Percentiles rank a stretch among this genome's conserved stretches.
phyloP scores from a whole-genome alignment of 1,140 invertebrate species.

The Diploscapter pachys region DNA sequence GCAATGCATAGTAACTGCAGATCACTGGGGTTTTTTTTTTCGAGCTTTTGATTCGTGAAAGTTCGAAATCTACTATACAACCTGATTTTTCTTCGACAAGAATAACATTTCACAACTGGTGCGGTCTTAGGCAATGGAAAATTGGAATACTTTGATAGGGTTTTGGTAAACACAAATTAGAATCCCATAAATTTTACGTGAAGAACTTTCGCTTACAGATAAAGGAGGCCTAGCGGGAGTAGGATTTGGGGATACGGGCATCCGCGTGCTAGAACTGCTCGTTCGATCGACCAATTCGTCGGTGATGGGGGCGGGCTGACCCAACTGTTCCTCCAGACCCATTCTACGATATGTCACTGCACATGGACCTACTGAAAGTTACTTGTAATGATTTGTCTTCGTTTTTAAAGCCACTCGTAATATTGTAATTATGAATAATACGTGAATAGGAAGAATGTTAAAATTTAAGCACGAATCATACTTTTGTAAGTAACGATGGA shows the following conservation, averaged over 20 bases:
- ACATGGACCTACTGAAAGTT: constrained; percentile 31
- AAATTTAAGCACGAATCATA: too few species aligned
- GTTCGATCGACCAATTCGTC: constrained; percentile 19
- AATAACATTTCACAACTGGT: constrained; percentile 4
- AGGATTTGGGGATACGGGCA: background rate
- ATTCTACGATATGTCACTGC: constrained; percentile 32
- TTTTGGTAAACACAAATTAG: background rate
- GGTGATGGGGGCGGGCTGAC: constrained; percentile 14
- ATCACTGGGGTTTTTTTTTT: background rate
- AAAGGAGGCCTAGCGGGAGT: constrained; percentile 9
- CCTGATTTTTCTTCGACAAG: too few species aligned
- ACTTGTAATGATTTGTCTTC: too few species aligned
- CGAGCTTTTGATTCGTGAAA: too few species aligned
- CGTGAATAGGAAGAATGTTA: too few species aligned
- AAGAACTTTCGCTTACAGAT: background rate
- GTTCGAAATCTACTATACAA: too few species aligned
- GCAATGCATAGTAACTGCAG: background rate
- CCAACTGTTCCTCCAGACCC: background rate
- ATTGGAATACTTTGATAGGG: background rate
- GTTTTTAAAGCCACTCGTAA: too few species aligned
- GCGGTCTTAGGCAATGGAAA: constrained; percentile 13
- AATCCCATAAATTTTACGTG: background rate
- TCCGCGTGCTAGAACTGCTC: background rate
- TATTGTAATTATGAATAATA: too few species aligned
- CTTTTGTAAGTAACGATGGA: too few species aligned